A percentile compares a stretch with the other conserved stretches of the same genome.
Evolutionary conservation across 2,888 invertebrate genomes (phyloP).

Genomic region (Hyposoter didymator): DNA sequence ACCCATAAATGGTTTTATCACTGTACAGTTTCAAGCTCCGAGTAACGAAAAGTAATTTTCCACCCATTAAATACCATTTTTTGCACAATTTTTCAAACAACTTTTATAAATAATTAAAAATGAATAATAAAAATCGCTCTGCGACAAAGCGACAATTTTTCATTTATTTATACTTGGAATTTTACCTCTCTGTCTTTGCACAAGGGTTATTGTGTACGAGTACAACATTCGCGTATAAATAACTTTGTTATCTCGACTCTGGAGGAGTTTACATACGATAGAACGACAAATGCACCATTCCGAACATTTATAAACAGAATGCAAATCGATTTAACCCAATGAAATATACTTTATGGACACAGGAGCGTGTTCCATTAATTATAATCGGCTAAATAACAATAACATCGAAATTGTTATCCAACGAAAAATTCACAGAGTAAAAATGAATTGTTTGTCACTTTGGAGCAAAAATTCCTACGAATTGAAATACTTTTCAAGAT

Average conservation of each 20-base stretch:
- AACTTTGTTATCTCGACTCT: conserved; percentile 52
- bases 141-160: neutral
- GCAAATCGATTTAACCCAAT: neutral
- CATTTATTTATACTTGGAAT: neutral
- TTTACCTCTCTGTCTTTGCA: neutral
- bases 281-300: neutral
- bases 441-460: neutral
- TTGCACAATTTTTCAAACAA: neutral
- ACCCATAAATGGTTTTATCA: conserved; percentile 18
- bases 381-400: neutral
- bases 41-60: neutral
- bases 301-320: neutral
- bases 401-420: neutral
- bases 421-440: neutral
- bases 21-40: neutral
- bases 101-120: neutral
- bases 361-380: neutral
- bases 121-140: neutral
- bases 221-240: conserved; percentile 31
- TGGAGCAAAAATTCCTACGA: neutral
- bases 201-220: neutral
- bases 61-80: neutral
- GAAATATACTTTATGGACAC: neutral
- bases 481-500: neutral
- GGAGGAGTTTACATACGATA: conserved; percentile 8